Percentiles rank a stretch among this genome's conserved stretches.
Conservation (phyloP, 2,797 vertebrate genomes). For the Cynopterus sphinx region DNA sequence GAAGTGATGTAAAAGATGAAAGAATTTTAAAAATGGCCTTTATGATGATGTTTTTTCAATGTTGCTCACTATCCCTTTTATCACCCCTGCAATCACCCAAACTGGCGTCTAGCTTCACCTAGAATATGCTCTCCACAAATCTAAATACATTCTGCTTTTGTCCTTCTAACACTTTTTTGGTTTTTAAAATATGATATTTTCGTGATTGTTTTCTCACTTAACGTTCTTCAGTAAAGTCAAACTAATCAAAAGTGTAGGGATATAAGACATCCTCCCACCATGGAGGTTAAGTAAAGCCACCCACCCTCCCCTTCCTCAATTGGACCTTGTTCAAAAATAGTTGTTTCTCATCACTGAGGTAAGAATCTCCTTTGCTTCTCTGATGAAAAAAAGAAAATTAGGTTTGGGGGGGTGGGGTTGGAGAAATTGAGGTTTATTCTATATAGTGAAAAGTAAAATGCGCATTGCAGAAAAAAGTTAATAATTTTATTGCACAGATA, state of each 20-base stretch:
- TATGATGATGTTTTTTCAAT: background rate
- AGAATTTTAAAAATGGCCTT: background rate
- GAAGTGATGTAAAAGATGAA: background rate
- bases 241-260: background rate
- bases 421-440: background rate
- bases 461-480: background rate
- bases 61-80: too few relatives aligned
- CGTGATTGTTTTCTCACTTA: background rate
- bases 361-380: background rate
- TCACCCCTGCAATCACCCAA: too few relatives aligned
- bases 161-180: too few relatives aligned
- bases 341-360: background rate
- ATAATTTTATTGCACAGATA: background rate
- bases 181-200: background rate
- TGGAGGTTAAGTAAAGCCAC: background rate
- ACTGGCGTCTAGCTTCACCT: too few relatives aligned
- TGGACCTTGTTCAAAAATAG: background rate
- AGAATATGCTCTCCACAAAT: too few relatives aligned
- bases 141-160: too few relatives aligned
- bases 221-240: background rate
- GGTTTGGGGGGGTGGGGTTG: too few relatives aligned
- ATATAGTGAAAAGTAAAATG: constrained; percentile 22
- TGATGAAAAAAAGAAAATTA: background rate
- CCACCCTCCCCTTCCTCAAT: background rate
- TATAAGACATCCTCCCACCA: background rate